Evolutionary conservation across 2,888 invertebrate genomes (phyloP), one percentile per base, ranked within the genome.

Genomic region (Aleiodes testaceus): DNA sequence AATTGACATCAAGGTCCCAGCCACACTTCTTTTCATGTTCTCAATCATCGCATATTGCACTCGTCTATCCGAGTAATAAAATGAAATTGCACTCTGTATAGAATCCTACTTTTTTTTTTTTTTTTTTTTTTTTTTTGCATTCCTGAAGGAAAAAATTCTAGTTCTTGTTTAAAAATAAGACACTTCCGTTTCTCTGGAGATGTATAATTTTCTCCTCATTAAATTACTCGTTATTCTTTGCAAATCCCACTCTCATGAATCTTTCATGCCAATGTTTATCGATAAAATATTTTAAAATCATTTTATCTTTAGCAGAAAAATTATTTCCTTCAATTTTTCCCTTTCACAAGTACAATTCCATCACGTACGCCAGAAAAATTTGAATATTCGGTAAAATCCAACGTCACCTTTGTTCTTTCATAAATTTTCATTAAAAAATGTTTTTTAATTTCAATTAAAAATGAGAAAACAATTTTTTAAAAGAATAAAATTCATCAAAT

Each of bases 1-100:
- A 52, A 22, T 52, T 11, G 3, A 52, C 52, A 52, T 52, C 52
- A 52, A 52, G 52, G 52, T 20, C 52, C 1, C 52, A 22, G 22
- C 20, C 52, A 52, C 52, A 52, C 52, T 52, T 52, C 22, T 3
- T 11, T 16, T 52, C 7, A 22, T 12, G 11, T 52, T 18, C 11
- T 52, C 22, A 52, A 12, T 12, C 52, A 20, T 22, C 9, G 20
- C 11, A 18, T 16, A 47, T 9, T 9, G 22, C 52, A 52, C 52
- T 22, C 12, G 52, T 22, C 7, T 36, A 36, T 9, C 36, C 36
- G 9, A 36, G 36, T 36, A 36, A 36, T 36, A 36, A 36, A 36
- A 36, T 9, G 1, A 36, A 36, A 36, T 36, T 36, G 9, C 36
- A 36, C 36, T 36, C 2, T 36, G 36, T 36, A 36, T 9, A 11